Evolutionary conservation across 1,140 invertebrate species (phyloP).

Genomic region (Drosophila parabipectinata): DNA sequence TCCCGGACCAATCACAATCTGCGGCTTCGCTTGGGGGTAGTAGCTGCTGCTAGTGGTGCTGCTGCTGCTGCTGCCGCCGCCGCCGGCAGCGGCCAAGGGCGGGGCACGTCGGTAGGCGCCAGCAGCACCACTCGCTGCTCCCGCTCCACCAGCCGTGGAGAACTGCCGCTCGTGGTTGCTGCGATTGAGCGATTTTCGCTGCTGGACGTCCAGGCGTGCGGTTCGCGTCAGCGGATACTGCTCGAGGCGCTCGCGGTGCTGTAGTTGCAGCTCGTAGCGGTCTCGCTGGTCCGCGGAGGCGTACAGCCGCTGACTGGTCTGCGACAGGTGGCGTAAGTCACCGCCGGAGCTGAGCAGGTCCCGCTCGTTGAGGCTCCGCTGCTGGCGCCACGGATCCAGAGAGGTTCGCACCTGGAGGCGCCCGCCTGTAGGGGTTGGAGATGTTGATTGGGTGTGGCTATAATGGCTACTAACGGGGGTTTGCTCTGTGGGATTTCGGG

Average conservation of each 20-base stretch:
- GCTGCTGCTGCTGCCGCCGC: constrained; percentile 69
- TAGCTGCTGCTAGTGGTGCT: constrained; percentile 77
- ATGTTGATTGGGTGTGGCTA: constrained; percentile 51
- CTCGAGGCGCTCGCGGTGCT: constrained; percentile 78
- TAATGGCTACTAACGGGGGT: constrained; percentile 29
- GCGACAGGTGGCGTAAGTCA: constrained; percentile 66
- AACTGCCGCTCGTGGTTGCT: constrained; percentile 82
- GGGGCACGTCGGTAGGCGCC: constrained; percentile 71
- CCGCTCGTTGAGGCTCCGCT: constrained; percentile 80
- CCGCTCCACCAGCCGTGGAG: constrained; percentile 18
- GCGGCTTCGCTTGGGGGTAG: constrained; percentile 66
- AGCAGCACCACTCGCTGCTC: constrained; percentile 43
- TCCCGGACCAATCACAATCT: constrained; percentile 69
- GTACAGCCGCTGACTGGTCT: constrained; percentile 72
- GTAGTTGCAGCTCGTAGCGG: constrained; percentile 77
- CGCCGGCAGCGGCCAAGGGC: constrained; percentile 68
- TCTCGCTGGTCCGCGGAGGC: constrained; percentile 78
- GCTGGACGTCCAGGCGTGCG: constrained; percentile 80
- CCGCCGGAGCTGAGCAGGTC: constrained; percentile 67
- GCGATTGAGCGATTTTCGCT: constrained; percentile 80
- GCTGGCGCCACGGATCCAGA: constrained; percentile 76
- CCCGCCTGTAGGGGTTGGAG: constrained; percentile 74
- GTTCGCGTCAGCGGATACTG: constrained; percentile 79
- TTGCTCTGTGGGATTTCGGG: constrained; percentile 15
- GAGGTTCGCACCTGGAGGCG: constrained; percentile 74